Base-by-base conservation (phyloP, 2,888 invertebrate species). In the Synanthedon formicaeformis region DNA sequence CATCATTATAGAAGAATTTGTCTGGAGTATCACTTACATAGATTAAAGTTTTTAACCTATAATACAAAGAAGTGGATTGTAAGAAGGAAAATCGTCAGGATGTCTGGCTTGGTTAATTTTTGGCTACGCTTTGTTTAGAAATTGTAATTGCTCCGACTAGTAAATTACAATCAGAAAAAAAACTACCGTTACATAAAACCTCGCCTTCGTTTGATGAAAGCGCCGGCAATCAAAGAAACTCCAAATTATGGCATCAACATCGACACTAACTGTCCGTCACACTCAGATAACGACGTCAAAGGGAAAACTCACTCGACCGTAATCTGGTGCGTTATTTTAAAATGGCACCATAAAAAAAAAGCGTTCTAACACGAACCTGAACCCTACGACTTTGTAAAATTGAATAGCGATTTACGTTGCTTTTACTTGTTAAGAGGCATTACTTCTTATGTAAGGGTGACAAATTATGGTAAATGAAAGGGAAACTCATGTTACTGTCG, bases 221-320 rank as follows among this genome's bases (percentile, higher is more conserved):
- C 45, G 45, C 13, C 45, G 14, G 45, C 45, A 45, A 45, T 49
- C 34, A 56, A 58, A 58, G 62, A 55, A 62, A 64, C 52, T 57
- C 57, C 52, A 64, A 71, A 74, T 70, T 69, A 71, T 68, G 64
- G 64, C 66, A 66, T 71, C 65, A 62, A 66, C 60, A 58, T 61
- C 55, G 54, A 54, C 50, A 53, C 54, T 56, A 57, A 56, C 61
- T 55, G 64, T 62, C 66, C 59, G 75, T 75, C 68, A 72, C 69
- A 69, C 64, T 59, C 55, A 52, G 62, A 56, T 62, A 64, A 57
- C 58, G 58, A 53, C 62, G 58, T 63, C 66, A 67, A 73, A 76
- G 70, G 66, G 65, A 70, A 23, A 71, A 59, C 63, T 10, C 67
- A 61, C 56, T 67, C 61, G 58, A 66, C 66, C 69, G 59, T 60